Evolutionary conservation across 2,888 invertebrate genomes (phyloP), one percentile per base, ranked within the genome.

Genomic region (Bruchidius siliquastri): DNA sequence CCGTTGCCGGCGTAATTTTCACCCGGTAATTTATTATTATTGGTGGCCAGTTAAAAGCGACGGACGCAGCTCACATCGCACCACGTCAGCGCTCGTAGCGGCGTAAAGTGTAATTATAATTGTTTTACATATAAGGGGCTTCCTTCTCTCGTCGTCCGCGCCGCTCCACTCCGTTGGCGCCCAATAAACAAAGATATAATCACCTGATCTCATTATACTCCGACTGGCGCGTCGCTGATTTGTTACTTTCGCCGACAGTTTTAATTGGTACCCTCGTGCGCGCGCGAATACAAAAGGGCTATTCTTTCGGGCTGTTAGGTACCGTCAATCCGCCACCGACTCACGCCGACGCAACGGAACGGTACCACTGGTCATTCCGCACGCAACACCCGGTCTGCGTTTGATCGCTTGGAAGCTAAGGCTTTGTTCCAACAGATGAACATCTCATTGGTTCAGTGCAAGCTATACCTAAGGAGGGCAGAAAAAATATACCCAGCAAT

Each of bases 161-260:
- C 26, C 30, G 30, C 70, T n/a, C n/a, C n/a, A 10, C 21, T 22
- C 22, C 21, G 32, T 67, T 75, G 75, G 74, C 73, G 75, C 75
- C 74, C 72, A 72, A 74, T 76, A 76, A 74, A 76, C 74, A 72
- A 74, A 76, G 73, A 74, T 76, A 72, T 75, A 75, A 76, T 76
- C 75, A 21, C 70, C 74, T 49, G 75, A 75, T 76, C 73, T 74
- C 69, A 73, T 73, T 76, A 73, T 71, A 69, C 32, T 71, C 10
- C 22, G 72, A 67, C 68, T 68, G 22, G 21, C 68, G 21, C 68
- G 22, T 72, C 22, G 72, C 73, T 73, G 75, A 77, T 76, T 75
- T 76, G 76, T 75, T 73, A 76, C 73, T 70, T 76, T 75, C 70
- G 72, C 22, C 70, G 22, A 67, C 68, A 68, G 70, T 75, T 77